A percentile compares a stretch with the other conserved stretches of the same genome.
phyloP scores from a whole-genome alignment of 1,140 invertebrate species.

The Cydia amplana region DNA sequence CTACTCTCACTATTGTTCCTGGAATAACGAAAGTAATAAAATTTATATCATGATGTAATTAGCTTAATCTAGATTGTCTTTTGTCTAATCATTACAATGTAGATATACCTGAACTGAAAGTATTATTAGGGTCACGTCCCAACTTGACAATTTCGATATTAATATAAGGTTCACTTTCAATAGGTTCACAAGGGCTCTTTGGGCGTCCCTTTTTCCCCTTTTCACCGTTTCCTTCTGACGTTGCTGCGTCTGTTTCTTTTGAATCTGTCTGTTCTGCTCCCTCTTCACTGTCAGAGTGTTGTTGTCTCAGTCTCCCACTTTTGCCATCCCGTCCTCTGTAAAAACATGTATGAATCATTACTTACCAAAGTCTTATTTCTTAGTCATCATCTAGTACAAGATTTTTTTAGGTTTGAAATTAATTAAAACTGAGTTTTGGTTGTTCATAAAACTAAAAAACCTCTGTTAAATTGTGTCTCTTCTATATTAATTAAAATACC shows the following conservation, averaged over 20 bases:
- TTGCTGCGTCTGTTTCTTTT: slow-evolving; percentile 46
- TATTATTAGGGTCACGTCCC: slow-evolving; percentile 81
- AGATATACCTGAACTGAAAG: slow-evolving; percentile 78
- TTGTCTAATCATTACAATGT: slow-evolving; percentile 38
- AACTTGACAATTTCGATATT: slow-evolving; percentile 84
- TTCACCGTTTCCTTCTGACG: slow-evolving; percentile 49
- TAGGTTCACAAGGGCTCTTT: slow-evolving; percentile 79
- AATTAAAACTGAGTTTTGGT: too few species aligned
- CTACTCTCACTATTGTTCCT: slow-evolving; percentile 85
- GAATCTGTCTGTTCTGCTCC: slow-evolving; percentile 45
- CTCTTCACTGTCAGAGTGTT: slow-evolving; percentile 53
- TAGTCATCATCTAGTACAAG: too few species aligned
- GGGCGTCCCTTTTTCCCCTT: slow-evolving; percentile 70
- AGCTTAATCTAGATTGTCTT: too few species aligned
- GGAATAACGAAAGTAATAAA: slow-evolving; percentile 30
- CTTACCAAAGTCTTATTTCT: too few species aligned
- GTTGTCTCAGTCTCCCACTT: slow-evolving; percentile 53
- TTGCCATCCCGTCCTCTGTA: slow-evolving; percentile 72
- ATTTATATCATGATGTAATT: too few species aligned
- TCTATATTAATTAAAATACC: slow-evolving; percentile 36
- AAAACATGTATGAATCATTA: slow-evolving; percentile 20
- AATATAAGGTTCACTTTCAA: slow-evolving; percentile 83
- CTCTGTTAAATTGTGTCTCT: too few species aligned
- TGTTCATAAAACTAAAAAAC: too few species aligned
- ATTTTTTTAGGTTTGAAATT: too few species aligned